Evolutionary conservation across 2,113 vertebrate species (phyloP).

Genomic region (Cyprinodon brontotheroides): DNA sequence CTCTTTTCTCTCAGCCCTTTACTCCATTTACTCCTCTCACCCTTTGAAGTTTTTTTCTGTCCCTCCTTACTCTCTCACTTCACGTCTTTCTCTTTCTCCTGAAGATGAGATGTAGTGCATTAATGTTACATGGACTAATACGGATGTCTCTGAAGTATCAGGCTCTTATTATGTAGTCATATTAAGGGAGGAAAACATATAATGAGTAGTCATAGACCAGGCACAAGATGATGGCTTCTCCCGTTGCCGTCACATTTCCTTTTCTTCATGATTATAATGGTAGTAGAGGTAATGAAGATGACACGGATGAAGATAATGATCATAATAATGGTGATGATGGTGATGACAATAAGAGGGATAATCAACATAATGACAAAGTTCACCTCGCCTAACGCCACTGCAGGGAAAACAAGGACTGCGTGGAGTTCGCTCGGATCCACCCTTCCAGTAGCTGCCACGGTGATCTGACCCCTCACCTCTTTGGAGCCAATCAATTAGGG

Average conservation of each 20-base stretch:
- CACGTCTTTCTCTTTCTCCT: constrained; percentile 37
- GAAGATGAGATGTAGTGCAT: constrained; percentile 70
- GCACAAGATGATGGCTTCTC: constrained; percentile 61
- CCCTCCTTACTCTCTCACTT: constrained; percentile 35
- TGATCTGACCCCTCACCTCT: constrained; percentile 91
- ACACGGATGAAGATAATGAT: constrained; percentile 68
- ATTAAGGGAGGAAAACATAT: constrained; percentile 74
- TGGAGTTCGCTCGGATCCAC: constrained; percentile 93
- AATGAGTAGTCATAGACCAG: constrained; percentile 67
- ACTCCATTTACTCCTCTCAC: constrained; percentile 72
- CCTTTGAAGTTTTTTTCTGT: constrained; percentile 75
- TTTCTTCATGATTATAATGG: constrained; percentile 72
- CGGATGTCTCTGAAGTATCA: constrained; percentile 73
- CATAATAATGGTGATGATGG: constrained; percentile 59
- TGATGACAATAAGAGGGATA: constrained; percentile 57
- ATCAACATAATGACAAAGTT: constrained; percentile 69
- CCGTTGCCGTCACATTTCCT: constrained; percentile 64
- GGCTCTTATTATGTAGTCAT: constrained; percentile 75
- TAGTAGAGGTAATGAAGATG: constrained; percentile 69
- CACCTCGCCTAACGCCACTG: constrained; percentile 23
- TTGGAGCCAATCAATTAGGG: constrained; percentile 86
- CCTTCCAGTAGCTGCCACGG: constrained; percentile 89
- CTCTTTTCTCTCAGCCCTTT: constrained; percentile 59
- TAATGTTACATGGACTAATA: constrained; percentile 74
- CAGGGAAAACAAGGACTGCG: constrained; percentile 95